phyloP scores from a whole-genome alignment of 92 coral and sea anemone genomes.

The Siderastrea radians region DNA sequence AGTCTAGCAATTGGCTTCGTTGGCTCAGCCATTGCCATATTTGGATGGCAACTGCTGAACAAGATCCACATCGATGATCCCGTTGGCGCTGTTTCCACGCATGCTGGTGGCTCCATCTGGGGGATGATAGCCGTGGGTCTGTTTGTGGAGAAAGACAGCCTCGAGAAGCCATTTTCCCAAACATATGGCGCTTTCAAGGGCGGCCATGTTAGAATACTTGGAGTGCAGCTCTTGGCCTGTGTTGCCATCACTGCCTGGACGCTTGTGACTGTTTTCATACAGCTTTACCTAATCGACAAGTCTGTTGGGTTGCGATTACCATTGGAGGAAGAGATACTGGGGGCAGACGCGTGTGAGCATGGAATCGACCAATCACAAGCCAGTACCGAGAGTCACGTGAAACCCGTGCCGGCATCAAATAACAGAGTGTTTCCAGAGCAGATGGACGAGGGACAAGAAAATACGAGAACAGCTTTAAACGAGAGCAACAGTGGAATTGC shows the following conservation, averaged over 20 bases:
- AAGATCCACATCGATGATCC: slow-evolving; percentile 86
- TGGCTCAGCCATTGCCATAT: slow-evolving; percentile 82
- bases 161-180: slow-evolving; percentile 76
- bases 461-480: neutral
- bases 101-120: slow-evolving; percentile 93
- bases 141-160: slow-evolving; percentile 86
- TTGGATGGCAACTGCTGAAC: slow-evolving; percentile 84
- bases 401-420: slow-evolving; percentile 9
- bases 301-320: slow-evolving; percentile 66
- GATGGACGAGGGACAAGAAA: neutral
- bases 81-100: slow-evolving; percentile 87
- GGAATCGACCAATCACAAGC: slow-evolving; percentile 48
- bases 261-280: slow-evolving; percentile 58
- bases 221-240: slow-evolving; percentile 74
- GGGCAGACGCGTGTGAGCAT: slow-evolving; percentile 78
- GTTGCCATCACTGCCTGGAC: slow-evolving; percentile 74
- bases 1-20: slow-evolving; percentile 85
- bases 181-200: slow-evolving; percentile 90
- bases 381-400: slow-evolving; percentile 8
- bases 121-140: slow-evolving; percentile 91
- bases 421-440: slow-evolving; percentile 25
- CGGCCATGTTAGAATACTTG: slow-evolving; percentile 78
- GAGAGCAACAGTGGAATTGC: neutral
- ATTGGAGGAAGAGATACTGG: slow-evolving; percentile 69
- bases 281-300: slow-evolving; percentile 68